Evolutionary conservation across 2,797 vertebrate genomes (phyloP).

Genomic region (Sciurus carolinensis): DNA sequence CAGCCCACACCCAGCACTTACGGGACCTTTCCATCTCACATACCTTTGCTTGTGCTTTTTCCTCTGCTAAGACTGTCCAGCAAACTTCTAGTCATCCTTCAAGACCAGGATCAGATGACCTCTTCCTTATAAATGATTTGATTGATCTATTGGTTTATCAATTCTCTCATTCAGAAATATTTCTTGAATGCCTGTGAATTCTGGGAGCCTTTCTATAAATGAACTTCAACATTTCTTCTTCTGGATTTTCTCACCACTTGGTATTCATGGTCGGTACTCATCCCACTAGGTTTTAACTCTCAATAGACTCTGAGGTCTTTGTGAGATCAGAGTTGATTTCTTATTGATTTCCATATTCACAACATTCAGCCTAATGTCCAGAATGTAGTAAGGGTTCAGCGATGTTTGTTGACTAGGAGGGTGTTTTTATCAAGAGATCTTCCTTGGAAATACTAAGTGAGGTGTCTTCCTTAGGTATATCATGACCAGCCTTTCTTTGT

Average conservation of each 20-base stretch:
- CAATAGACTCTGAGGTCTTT: background rate
- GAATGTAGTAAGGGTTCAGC: background rate
- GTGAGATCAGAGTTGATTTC: background rate
- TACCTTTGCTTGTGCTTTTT: background rate
- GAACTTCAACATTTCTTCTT: background rate
- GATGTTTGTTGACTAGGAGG: slow-evolving; percentile 8
- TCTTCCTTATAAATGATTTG: background rate
- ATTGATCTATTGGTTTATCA: background rate
- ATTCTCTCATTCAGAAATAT: background rate
- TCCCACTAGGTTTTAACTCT: background rate
- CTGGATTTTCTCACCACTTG: background rate
- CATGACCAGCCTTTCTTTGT: slow-evolving; percentile 16
- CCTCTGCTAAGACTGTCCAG: background rate
- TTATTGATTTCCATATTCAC: background rate
- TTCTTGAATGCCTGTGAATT: background rate
- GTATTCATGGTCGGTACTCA: background rate
- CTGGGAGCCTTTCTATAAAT: slow-evolving; percentile 19
- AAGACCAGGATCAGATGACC: background rate
- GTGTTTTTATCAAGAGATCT: slow-evolving; percentile 11
- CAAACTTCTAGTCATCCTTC: background rate
- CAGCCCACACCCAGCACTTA: background rate
- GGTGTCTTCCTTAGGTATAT: background rate
- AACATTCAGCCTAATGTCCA: background rate
- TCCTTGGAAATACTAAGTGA: background rate
- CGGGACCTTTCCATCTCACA: rapidly evolving